phyloP scores from a whole-genome alignment of 92 coral and sea anemone genomes.

The Montipora capitata region DNA sequence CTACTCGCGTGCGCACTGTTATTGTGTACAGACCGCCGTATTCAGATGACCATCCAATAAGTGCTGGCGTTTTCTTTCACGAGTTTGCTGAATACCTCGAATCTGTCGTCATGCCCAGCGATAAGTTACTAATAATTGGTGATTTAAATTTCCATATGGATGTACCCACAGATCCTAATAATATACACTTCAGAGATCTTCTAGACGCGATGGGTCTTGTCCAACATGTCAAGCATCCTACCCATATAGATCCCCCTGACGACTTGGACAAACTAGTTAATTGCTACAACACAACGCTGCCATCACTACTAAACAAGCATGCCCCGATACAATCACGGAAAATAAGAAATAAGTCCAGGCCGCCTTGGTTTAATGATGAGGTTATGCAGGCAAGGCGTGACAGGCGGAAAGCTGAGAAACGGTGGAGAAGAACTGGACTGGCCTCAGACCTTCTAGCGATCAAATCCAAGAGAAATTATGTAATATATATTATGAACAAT shows the following conservation, averaged over 20 bases:
- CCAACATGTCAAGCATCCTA: too few relatives aligned
- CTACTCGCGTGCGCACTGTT: constrained; percentile 2
- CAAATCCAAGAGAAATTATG: too few relatives aligned
- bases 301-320: not conserved
- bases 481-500: too few relatives aligned
- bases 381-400: constrained; percentile 14
- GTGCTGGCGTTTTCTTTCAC: constrained; percentile 17
- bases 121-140: not conserved
- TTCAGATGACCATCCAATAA: constrained; percentile 40
- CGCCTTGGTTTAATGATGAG: constrained; percentile 4
- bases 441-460: too few relatives aligned
- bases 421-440: too few relatives aligned
- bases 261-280: too few relatives aligned
- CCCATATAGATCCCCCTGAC: too few relatives aligned
- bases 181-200: too few relatives aligned
- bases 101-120: constrained; percentile 29
- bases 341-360: too few relatives aligned
- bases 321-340: too few relatives aligned
- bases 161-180: not conserved
- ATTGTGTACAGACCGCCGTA: constrained; percentile 46
- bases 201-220: too few relatives aligned
- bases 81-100: constrained; percentile 49
- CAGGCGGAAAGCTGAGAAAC: too few relatives aligned
- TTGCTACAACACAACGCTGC: not conserved
- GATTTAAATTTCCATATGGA: constrained; percentile 15